Percentiles rank a stretch among this genome's conserved stretches.
Evolutionary conservation across 53 echinoderm and acorn worm species (phyloP).

Genomic region (Antedon mediterranea): DNA sequence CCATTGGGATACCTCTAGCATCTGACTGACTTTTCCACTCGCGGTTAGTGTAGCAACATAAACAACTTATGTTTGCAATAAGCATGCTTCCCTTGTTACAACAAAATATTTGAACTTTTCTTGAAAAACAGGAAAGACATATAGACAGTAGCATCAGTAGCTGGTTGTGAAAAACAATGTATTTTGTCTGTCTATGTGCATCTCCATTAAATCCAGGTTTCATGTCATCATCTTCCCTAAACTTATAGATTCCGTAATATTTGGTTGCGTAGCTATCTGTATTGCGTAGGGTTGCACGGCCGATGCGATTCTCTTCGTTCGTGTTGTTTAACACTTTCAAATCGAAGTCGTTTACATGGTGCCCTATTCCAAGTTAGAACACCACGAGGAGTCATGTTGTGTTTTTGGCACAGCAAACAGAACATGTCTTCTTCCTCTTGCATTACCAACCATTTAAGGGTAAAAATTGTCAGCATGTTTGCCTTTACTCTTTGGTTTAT

Average conservation of each 20-base stretch:
- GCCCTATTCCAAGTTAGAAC: slow-evolving; percentile 18
- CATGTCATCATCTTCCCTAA: too few species aligned
- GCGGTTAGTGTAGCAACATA: neutral
- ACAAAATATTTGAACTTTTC: neutral
- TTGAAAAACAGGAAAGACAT: neutral
- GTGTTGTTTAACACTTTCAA: slow-evolving; percentile 13
- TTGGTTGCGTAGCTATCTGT: too few species aligned
- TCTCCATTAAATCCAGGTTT: too few species aligned
- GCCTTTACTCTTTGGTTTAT: too few species aligned
- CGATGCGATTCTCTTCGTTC: slow-evolving; percentile 14
- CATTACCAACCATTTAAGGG: slow-evolving; percentile 11
- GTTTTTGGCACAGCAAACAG: slow-evolving; percentile 26
- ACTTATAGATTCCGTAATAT: too few species aligned
- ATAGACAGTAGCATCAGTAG: neutral
- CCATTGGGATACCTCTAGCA: neutral
- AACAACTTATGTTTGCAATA: too few species aligned
- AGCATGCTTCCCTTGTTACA: neutral
- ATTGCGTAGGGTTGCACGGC: slow-evolving; percentile 6
- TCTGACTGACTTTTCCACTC: slow-evolving; percentile 7
- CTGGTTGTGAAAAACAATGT: slow-evolving; percentile 8
- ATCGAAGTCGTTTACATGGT: slow-evolving; percentile 19
- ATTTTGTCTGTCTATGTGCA: neutral
- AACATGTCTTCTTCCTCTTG: slow-evolving; percentile 18
- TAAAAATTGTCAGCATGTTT: slow-evolving; percentile 19
- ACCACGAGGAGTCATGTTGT: slow-evolving; percentile 19